Base-by-base conservation (phyloP, 1,140 invertebrate species). In the Drosophila nigrodunni region DNA sequence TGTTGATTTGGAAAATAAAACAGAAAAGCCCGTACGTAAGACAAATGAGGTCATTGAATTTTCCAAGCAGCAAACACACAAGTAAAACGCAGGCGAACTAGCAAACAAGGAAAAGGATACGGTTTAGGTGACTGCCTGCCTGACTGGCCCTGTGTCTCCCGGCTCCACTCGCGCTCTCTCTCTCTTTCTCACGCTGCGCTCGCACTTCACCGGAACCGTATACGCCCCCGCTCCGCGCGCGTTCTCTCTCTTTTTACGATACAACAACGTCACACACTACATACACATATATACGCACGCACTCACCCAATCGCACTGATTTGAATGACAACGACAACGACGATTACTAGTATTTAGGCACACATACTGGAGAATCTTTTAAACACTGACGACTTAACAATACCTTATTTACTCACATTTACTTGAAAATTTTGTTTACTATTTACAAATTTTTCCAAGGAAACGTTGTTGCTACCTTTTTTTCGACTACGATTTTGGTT, bases 11-110 rank as follows among this genome's bases (percentile, higher is more conserved):
- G 37, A 55, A 39, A 59, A 65, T 79, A 44, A 65, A 57, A 74
- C 57, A 57, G 74, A 71, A 87, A 75, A 89, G 79, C 55, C 77
- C 77, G 78, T 74, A 85, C 68, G 72, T 89, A 78, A 87, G 73
- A 88, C 86, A 89, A 89, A 89, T 89, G 85, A 89, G 85, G 85
- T 89, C 85, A 89, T 89, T 89, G 85, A 89, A 89, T 89, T 89
- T 89, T 81, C 68, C 65, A 69, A 67, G 71, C 54, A 65, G 59
- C 59, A 67, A 44, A 50, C 43, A 67, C 37, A 50, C 43, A 60
- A 37, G 47, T 11, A 41, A 55, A 47, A 61, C 49, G 49, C 50
- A 54, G 13, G 54, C 54, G 37, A 57, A 57, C 54, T 57, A 57
- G 60, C 35, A 49, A 55, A 57, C 54, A 50, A 37, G 69, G 59